phyloP scores from a whole-genome alignment of 2,113 vertebrate species.

The Pangasianodon gigas region DNA sequence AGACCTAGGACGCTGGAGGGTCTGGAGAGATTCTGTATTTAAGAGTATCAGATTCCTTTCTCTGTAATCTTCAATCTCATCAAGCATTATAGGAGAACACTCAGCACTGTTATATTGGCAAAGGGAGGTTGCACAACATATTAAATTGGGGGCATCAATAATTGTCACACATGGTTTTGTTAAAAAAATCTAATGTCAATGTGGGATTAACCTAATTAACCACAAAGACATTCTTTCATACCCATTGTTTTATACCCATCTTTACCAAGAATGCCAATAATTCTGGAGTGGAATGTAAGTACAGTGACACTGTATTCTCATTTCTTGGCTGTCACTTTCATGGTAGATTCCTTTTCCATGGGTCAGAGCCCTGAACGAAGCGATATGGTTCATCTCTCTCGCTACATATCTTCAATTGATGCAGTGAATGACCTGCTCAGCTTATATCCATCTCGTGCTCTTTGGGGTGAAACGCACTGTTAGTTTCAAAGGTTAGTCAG shows the following conservation, averaged over 20 bases:
- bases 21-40: not conserved
- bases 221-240: not conserved
- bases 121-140: not conserved
- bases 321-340: conserved; percentile 43
- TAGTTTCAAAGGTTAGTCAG: conserved; percentile 37
- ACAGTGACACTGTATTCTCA: conserved; percentile 18
- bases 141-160: not conserved
- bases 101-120: not conserved
- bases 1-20: not conserved
- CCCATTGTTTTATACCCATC: not conserved
- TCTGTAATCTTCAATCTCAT: not conserved
- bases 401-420: conserved; percentile 37
- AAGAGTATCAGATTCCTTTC: not conserved
- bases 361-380: not conserved
- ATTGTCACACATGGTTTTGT: not conserved
- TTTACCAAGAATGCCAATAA: not conserved
- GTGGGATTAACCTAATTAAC: not conserved
- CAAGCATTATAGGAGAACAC: not conserved
- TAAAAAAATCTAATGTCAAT: not conserved
- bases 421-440: conserved; percentile 34
- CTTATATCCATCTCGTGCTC: conserved; percentile 50
- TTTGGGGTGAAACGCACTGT: conserved; percentile 51
- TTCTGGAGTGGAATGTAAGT: not conserved
- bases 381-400: conserved; percentile 10
- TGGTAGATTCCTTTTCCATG: conserved; percentile 40